phyloP scores from a whole-genome alignment of 2,797 vertebrate genomes.

The Sarcoramphus papa region DNA sequence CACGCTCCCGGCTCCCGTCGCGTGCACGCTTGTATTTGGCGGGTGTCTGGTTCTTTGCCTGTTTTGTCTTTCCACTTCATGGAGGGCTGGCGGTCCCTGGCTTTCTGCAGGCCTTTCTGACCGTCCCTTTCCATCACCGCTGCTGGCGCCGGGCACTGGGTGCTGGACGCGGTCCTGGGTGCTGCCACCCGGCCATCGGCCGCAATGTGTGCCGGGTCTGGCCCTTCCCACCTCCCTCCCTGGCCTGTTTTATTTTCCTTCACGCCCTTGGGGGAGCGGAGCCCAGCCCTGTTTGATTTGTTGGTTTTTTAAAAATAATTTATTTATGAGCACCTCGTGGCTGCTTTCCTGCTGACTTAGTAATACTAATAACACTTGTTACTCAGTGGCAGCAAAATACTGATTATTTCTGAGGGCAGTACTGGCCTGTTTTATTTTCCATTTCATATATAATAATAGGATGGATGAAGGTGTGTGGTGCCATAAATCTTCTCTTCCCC shows the following conservation, averaged over 20 bases:
- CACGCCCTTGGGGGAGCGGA: background rate
- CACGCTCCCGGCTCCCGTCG: rapidly evolving
- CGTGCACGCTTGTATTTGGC: rapidly evolving
- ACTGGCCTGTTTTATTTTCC: conserved; percentile 13
- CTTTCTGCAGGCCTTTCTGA: background rate
- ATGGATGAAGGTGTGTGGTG: background rate
- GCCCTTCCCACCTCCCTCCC: background rate
- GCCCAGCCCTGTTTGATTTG: background rate
- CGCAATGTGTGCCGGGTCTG: rapidly evolving
- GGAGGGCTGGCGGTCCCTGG: background rate
- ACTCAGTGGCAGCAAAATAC: conserved; percentile 14
- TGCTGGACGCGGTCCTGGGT: background rate
- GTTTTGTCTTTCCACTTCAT: background rate
- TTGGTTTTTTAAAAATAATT: background rate
- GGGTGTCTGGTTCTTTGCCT: background rate
- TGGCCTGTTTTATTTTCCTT: background rate
- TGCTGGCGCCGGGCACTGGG: rapidly evolving
- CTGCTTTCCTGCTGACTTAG: background rate
- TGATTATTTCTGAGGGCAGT: conserved; percentile 34
- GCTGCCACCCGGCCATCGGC: rapidly evolving
- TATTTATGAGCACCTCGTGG: background rate
- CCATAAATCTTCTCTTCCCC: conserved; percentile 37
- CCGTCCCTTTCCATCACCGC: background rate
- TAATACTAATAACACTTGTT: conserved; percentile 26
- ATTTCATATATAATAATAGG: conserved; percentile 27